Conservation (phyloP, 2,113 vertebrate genomes). For the Axis porcinus region DNA sequence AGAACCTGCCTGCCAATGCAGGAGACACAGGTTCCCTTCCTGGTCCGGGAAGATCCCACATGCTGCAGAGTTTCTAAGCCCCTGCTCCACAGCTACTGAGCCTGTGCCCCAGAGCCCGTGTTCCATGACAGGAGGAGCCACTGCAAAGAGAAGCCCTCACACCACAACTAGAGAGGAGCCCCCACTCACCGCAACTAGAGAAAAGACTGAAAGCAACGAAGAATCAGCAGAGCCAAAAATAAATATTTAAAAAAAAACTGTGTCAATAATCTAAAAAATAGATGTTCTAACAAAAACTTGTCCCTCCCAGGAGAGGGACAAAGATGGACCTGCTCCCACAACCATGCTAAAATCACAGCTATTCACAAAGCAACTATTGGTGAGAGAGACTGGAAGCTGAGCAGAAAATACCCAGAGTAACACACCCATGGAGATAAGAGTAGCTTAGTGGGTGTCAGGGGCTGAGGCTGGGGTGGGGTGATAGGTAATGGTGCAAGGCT, state of each 20-base stretch:
- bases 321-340: background rate
- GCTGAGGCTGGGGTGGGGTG: background rate
- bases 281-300: background rate
- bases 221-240: background rate
- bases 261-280: background rate
- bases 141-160: background rate
- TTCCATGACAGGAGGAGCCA: background rate
- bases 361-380: background rate
- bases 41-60: background rate
- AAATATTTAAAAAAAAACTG: background rate
- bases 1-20: background rate
- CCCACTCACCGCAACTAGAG: accelerated
- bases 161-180: background rate
- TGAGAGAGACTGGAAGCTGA: background rate
- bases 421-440: background rate
- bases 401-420: background rate
- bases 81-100: background rate
- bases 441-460: background rate
- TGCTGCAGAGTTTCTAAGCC: background rate
- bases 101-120: background rate
- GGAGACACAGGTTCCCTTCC: background rate
- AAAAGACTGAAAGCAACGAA: background rate
- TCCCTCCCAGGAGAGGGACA: background rate
- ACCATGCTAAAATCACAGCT: background rate
- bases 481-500: background rate